Base-by-base conservation (phyloP, 1,140 invertebrate species). In the Aethina tumida region DNA sequence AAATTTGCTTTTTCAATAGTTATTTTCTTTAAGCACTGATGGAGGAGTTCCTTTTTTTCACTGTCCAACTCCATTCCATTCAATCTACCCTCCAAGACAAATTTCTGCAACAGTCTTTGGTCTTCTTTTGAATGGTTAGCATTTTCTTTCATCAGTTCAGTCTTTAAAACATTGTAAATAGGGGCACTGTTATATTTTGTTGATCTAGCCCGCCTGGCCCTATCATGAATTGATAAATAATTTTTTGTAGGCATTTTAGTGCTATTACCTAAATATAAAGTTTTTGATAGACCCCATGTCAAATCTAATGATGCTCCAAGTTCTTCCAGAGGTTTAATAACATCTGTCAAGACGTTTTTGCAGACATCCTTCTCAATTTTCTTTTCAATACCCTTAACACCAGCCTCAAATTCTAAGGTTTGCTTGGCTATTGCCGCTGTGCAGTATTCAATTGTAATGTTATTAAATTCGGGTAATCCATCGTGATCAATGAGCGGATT, bases 281-380 rank as follows among this genome's bases (percentile, higher is more conserved):
- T 77, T 60, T 89, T 92, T 0, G 85, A 76, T 43, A 88, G 70
- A 18, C 84, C 84, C 84, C 84, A 92, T n/a, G 84, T 87, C 19
- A 78, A 72, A 52, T 88, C 81, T 21, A 95, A 63, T 13, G 81
- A 75, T 5, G 69, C 70, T 15, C 74, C 72, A 1, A 79, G 57
- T 43, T 76, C 70, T 54, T 96, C 90, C 7, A 94, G 53, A 6
- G 82, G 81, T 35, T 77, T 59, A 36, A 93, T 74, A n/a, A 92
- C 68, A 52, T 81, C 73, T 8, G 73, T 65, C 61, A 88, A 82
- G 27, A 78, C 68, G 65, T 80, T 73, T 35, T 68, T 56, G 46
- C 68, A 64, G 18, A 63, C 41, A 14, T 49, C 65, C 53, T 56
- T 57, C 51, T 64, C 68, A 52, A 50, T 71, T 43, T 63, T 60